Evolutionary conservation across 1,140 invertebrate genomes (phyloP).

Genomic region (Zophobas atratus): DNA sequence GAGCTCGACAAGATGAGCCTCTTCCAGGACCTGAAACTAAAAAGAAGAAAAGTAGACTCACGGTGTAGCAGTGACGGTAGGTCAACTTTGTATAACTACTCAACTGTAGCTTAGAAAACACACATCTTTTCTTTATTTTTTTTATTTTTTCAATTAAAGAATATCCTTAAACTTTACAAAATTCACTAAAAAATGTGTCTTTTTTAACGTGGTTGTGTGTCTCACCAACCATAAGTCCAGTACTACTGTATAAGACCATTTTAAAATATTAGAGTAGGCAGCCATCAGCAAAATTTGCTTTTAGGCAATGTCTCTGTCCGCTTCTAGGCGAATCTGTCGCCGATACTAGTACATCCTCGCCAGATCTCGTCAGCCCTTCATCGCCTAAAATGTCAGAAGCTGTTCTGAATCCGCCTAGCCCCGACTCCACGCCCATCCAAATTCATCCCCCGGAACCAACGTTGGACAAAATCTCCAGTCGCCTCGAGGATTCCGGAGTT

Average conservation of each 20-base stretch:
- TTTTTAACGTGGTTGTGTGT: not conserved
- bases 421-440: constrained; percentile 62
- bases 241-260: constrained; percentile 8
- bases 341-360: constrained; percentile 90
- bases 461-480: constrained; percentile 60
- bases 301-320: constrained; percentile 66
- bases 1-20: constrained; percentile 98
- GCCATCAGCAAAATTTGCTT: constrained; percentile 65
- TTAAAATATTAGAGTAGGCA: constrained; percentile 61
- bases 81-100: constrained; percentile 55
- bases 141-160: too few relatives aligned
- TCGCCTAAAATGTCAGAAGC: constrained; percentile 78
- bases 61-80: constrained; percentile 95
- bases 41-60: constrained; percentile 96
- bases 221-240: constrained; percentile 2
- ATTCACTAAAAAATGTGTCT: not conserved
- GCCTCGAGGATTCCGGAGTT: constrained; percentile 62
- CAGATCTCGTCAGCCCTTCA: constrained; percentile 83
- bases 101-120: constrained; percentile 21
- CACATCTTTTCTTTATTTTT: not conserved
- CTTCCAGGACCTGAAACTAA: constrained; percentile 98
- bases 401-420: constrained; percentile 62
- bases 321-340: constrained; percentile 87
- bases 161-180: too few relatives aligned
- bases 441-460: constrained; percentile 58